phyloP scores from a whole-genome alignment of 1,140 invertebrate species.

The Chelonus insularis region DNA sequence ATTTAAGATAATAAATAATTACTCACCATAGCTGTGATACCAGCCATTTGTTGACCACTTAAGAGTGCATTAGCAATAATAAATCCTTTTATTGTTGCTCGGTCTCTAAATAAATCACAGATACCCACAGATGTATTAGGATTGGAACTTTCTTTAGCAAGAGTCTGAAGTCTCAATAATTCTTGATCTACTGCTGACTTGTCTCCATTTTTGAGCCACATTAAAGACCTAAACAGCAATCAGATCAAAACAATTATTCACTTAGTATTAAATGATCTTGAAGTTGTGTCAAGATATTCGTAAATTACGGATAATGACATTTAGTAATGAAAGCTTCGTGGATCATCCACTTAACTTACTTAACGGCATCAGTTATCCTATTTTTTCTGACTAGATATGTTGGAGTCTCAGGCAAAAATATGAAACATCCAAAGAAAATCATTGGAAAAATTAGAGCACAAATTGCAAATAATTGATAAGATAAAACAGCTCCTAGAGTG shows the following conservation, averaged over 20 bases:
- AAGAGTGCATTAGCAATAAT: constrained; percentile 58
- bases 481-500: constrained; percentile 60
- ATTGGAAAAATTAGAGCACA: constrained; percentile 53
- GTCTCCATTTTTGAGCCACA: constrained; percentile 60
- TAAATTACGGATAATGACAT: background rate
- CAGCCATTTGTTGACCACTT: constrained; percentile 51
- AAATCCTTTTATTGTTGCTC: constrained; percentile 48
- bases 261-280: constrained; percentile 6
- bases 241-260: constrained; percentile 17
- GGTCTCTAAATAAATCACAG: constrained; percentile 44
- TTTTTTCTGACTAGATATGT: constrained; percentile 51
- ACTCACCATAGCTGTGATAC: constrained; percentile 53
- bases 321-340: background rate
- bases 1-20: background rate
- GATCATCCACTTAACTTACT: constrained; percentile 36
- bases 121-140: constrained; percentile 31
- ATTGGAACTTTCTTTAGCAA: constrained; percentile 36
- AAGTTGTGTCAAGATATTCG: constrained; percentile 9
- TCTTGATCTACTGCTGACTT: constrained; percentile 45
- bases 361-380: constrained; percentile 43
- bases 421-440: constrained; percentile 54
- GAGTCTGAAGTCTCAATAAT: constrained; percentile 38
- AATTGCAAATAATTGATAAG: constrained; percentile 57
- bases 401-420: constrained; percentile 67
- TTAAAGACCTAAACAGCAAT: constrained; percentile 51